Evolutionary conservation across 2,888 invertebrate species (phyloP), one percentile per base, ranked within the genome.

Genomic region (Steinernema hermaphroditum): DNA sequence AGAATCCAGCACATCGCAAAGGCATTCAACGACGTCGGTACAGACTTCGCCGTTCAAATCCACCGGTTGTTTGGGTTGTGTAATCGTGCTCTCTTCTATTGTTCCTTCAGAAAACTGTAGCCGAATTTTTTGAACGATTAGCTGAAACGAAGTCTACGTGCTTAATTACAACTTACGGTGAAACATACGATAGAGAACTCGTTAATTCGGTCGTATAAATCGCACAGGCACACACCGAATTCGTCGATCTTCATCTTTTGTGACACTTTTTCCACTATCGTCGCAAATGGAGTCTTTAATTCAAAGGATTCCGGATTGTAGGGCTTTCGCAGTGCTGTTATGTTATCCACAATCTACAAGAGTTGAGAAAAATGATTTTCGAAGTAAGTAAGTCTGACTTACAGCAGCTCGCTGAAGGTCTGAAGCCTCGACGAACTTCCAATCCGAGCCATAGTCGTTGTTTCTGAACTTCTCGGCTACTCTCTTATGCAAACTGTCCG

Each of bases 231-330:
- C 16, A 32, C 32, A n/a, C 62, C 62, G 34, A 62, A 62, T 12
- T 62, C 32, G 16, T 62, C 62, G 12, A 62, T 34, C 27, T 32
- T 62, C 62, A 62, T 62, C 16, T 32, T 62, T 2, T 14, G 62
- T 8, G 62, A 62, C 16, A 62, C 32, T 16, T 29, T 27, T 29
- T 9, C 62, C n/a, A 32, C 62, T 16, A 22, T 14, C 6, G 6
- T 16, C 9, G 62, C n/a, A 46, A 46, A 46, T 14, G 8, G 43
- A 8, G 43, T 8, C 16, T 41, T 41, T 14, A 41, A 16, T 41
- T 41, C 43, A 8, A 41, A 41, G 8, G 43, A 8, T 12, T 8
- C 8, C 43, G 43, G 43, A 16, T 24, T 14, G 54, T 22, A 27
- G 8, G 32, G 16, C 32, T 34, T 32, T 4, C 34, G 16, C 12